Percentiles rank a stretch among this genome's conserved stretches.
These are phyloP conservation scores for Poeciliopsis turrubarensis DNA, from an alignment of 2,113 vertebrate genomes.

Conservation along the genomic window DNA sequence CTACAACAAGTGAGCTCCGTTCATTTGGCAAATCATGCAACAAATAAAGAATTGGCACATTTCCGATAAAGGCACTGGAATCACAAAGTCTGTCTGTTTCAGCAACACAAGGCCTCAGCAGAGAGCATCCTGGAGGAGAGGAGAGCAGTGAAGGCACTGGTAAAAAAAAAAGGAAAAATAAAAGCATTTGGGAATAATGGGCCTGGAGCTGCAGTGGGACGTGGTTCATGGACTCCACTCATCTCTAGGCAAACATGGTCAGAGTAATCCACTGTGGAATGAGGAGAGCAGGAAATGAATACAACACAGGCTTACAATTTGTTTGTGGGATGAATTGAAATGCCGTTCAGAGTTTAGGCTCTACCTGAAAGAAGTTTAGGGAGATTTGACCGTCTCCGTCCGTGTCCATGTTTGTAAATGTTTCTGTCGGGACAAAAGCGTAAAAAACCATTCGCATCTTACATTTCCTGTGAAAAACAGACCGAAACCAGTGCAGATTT, in stretches of 20 bases:
- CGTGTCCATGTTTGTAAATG: slow-evolving; percentile 87
- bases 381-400: slow-evolving; percentile 79
- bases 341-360: neutral
- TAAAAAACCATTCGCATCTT: neutral
- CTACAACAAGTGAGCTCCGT: neutral
- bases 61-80: slow-evolving; percentile 41
- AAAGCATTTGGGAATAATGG: neutral
- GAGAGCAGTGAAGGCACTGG: slow-evolving; percentile 71
- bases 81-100: slow-evolving; percentile 10
- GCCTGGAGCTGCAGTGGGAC: slow-evolving; percentile 28
- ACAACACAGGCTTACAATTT: neutral
- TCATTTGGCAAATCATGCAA: slow-evolving; percentile 4
- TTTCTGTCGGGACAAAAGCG: slow-evolving; percentile 75
- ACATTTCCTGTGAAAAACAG: neutral
- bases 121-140: slow-evolving; percentile 1
- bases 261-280: slow-evolving; percentile 77
- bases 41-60: slow-evolving; percentile 29
- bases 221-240: slow-evolving; percentile 2
- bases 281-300: neutral
- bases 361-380: slow-evolving; percentile 86
- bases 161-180: neutral
- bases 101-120: slow-evolving; percentile 10
- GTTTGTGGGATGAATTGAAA: neutral
- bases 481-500: neutral
- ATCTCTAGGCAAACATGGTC: slow-evolving; percentile 81